phyloP scores from a whole-genome alignment of 2,113 vertebrate genomes.

The Pteropus alecto region DNA sequence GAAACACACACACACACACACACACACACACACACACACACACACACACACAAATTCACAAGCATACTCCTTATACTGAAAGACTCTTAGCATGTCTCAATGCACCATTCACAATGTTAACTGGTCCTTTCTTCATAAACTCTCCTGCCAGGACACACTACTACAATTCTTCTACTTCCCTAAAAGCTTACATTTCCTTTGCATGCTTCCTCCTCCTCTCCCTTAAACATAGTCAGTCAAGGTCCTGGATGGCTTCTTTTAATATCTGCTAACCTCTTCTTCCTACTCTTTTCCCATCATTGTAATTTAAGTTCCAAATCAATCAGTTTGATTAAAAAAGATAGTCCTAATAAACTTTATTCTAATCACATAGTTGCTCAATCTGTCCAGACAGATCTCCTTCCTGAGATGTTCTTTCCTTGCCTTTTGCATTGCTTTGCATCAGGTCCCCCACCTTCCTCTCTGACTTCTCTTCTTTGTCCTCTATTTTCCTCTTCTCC shows the following conservation, averaged over 20 bases:
- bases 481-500: background rate
- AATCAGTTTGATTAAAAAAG: background rate
- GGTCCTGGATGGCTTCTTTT: background rate
- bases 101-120: background rate
- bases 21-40: background rate
- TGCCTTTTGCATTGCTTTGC: background rate
- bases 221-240: background rate
- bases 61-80: background rate
- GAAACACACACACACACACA: background rate
- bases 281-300: background rate
- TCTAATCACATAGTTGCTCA: background rate
- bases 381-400: background rate
- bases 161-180: background rate
- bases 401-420: background rate
- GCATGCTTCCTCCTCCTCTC: background rate
- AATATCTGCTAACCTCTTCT: background rate
- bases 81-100: background rate
- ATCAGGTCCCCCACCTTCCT: background rate
- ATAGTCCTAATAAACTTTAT: background rate
- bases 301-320: background rate
- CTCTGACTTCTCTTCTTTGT: background rate
- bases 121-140: background rate
- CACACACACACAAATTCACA: background rate
- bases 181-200: background rate
- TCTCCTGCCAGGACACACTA: background rate